phyloP scores from a whole-genome alignment of 2,113 vertebrate genomes.

The Psittacara wagleri region DNA sequence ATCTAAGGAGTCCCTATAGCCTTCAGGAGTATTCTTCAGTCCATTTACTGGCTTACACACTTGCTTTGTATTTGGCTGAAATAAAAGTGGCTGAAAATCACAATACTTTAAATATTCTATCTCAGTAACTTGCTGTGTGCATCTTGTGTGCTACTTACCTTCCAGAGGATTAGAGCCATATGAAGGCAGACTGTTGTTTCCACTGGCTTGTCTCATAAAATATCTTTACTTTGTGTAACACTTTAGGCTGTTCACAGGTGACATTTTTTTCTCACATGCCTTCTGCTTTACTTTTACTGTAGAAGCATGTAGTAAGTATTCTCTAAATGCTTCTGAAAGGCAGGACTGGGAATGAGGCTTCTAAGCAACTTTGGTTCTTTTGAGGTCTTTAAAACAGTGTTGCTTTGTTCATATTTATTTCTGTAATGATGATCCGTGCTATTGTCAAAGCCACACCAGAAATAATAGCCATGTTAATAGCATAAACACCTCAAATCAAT shows the following conservation, averaged over 20 bases:
- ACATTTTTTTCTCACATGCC: neutral
- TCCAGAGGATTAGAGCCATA: neutral
- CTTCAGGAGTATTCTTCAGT: neutral
- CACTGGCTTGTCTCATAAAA: neutral
- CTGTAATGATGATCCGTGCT: neutral
- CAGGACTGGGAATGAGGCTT: neutral
- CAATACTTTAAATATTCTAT: neutral
- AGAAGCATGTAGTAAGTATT: neutral
- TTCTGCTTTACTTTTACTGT: neutral
- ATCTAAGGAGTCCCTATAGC: neutral
- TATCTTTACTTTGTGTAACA: neutral
- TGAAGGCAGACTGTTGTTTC: neutral
- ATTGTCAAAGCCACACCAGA: neutral
- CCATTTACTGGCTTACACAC: neutral
- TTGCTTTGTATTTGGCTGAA: slow-evolving; percentile 11
- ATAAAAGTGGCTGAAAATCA: neutral
- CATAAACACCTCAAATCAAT: neutral
- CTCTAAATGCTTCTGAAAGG: neutral
- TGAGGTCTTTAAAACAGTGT: neutral
- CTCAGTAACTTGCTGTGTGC: neutral
- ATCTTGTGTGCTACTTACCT: neutral
- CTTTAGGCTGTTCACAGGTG: neutral
- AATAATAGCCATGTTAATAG: neutral
- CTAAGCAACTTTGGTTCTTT: neutral
- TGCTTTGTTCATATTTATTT: neutral